phyloP scores from a whole-genome alignment of 35 echinoderm and acorn worm genomes.

The Stichopus chloronotus region DNA sequence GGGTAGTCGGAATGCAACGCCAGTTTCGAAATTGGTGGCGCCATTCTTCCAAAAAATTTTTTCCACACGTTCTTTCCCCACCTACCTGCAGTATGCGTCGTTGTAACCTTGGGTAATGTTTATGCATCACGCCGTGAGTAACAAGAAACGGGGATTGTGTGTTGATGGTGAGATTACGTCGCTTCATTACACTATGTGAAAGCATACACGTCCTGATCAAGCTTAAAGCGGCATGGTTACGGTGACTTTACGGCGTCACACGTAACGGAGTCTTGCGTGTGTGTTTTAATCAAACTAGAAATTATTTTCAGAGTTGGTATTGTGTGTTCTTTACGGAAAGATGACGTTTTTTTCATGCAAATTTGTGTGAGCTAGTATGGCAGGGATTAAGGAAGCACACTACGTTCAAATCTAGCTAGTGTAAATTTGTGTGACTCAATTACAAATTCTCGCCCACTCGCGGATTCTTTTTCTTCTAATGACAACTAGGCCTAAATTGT shows the following conservation, averaged over 20 bases:
- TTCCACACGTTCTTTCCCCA: background rate
- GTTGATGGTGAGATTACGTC: conserved; percentile 3
- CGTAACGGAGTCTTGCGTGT: background rate
- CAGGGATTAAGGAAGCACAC: too few relatives aligned
- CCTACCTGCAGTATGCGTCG: background rate
- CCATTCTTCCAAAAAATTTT: background rate
- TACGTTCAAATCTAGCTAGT: too few relatives aligned
- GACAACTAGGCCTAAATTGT: too few relatives aligned
- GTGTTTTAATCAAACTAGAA: too few relatives aligned
- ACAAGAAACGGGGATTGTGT: background rate
- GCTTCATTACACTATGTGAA: conserved; percentile 7
- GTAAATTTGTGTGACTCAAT: too few relatives aligned
- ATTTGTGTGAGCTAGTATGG: too few relatives aligned
- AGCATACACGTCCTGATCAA: background rate
- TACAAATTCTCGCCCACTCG: too few relatives aligned
- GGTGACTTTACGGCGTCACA: background rate
- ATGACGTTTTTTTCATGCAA: too few relatives aligned
- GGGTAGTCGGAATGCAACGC: too few relatives aligned
- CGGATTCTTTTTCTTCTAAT: too few relatives aligned
- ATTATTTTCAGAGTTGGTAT: too few relatives aligned
- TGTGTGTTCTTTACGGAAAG: too few relatives aligned
- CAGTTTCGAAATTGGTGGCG: conserved; percentile 2
- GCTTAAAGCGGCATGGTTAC: background rate
- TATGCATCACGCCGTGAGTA: conserved; percentile 1
- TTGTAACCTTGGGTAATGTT: conserved; percentile 29